Conservation (phyloP, 2,113 vertebrate species). For the Equus quagga region DNA sequence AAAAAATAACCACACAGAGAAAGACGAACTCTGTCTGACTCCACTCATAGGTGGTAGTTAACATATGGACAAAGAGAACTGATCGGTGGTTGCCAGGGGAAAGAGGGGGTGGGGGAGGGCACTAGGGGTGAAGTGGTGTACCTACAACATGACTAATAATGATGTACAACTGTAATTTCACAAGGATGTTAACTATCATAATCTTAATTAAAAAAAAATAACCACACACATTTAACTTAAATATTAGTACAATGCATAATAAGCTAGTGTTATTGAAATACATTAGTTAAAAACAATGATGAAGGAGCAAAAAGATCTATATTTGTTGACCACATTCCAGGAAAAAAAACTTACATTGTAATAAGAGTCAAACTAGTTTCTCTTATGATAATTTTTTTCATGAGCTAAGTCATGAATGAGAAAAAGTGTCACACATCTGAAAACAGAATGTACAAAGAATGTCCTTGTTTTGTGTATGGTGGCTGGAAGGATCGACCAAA, state of each 20-base stretch:
- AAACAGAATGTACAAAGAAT: slow-evolving; percentile 10
- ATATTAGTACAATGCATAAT: background rate
- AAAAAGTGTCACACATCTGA: background rate
- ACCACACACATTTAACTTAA: background rate
- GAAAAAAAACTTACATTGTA: background rate
- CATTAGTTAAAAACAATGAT: background rate
- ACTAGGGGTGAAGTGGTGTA: too few species aligned
- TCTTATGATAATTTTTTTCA: background rate
- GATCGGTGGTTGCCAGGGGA: too few species aligned
- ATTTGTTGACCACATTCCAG: background rate
- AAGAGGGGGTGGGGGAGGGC: too few species aligned
- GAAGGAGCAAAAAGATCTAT: background rate
- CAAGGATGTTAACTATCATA: too few species aligned
- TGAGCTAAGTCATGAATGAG: background rate
- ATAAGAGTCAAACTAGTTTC: slow-evolving; percentile 5
- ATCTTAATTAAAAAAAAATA: background rate
- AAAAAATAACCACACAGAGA: background rate
- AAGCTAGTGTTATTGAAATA: background rate
- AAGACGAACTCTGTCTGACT: too few species aligned
- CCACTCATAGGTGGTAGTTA: too few species aligned
- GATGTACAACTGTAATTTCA: too few species aligned
- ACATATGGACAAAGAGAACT: too few species aligned
- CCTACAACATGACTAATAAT: too few species aligned
- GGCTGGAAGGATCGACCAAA: background rate
- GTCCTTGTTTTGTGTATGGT: background rate